Base-by-base conservation (phyloP, 92 coral and sea anemone species). In the Phenganax marumi region DNA sequence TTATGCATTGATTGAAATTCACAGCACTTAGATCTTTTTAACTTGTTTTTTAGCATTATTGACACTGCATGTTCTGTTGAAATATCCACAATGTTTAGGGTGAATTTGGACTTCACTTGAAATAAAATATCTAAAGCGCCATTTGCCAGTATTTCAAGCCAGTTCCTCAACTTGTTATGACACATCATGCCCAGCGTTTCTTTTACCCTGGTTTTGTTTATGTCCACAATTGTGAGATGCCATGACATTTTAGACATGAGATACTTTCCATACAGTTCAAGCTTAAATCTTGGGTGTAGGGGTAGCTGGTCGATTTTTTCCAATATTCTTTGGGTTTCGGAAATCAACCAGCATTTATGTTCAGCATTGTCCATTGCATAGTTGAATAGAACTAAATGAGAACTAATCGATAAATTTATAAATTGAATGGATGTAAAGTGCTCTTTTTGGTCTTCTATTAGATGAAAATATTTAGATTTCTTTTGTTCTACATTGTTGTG, bases 321-420 rank as follows among this genome's bases (percentile, higher is more conserved):
- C 1, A 64, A 49, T 11, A 19, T 26, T 23, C 14, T 64, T 64
- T 64, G 47, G 16, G 33, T 49, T n/a, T 23, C 33, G 8, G 23
- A 46, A 16, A 64, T 3, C 23, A 64, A 49, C 33, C 33, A 46
- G 47, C 33, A 33, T 10, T 64, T 64, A 26, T 64, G 70, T 23
- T 11, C 70, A 64, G 14, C 33, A 49, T 64, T 64, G 33, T 64
- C 48, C 70, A 64, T 64, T 49, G 23, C 70, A 64, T 23, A 64
- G 33, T 64, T 64, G 48, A 25, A 64, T n/a, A n/a, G n/a, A n/a
- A n/a, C n/a, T n/a, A n/a, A n/a, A n/a, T n/a, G n/a, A n/a, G n/a
- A n/a, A n/a, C n/a, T n/a, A n/a, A n/a, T n/a, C n/a, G n/a, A n/a
- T n/a, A n/a, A n/a, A n/a, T n/a, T n/a, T n/a, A n/a, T n/a, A n/a